These are phyloP conservation scores for Novumbra hubbsi DNA, from an alignment of 2,797 vertebrate species.

Conservation along the genomic window DNA sequence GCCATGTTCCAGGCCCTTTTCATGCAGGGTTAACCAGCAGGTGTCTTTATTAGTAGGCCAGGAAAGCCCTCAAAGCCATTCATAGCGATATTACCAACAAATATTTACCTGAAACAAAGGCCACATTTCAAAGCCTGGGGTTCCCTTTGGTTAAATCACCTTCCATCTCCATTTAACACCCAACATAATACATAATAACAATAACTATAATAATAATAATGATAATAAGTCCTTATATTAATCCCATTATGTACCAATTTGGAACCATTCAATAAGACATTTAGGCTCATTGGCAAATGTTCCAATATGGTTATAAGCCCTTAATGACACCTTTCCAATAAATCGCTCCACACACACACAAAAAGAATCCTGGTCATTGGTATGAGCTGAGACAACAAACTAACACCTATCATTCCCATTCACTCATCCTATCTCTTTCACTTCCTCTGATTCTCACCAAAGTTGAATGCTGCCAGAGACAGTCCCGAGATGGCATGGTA, in stretches of 20 bases:
- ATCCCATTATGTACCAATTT: too few relatives aligned
- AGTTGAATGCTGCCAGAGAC: conserved; percentile 94
- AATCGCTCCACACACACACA: not conserved
- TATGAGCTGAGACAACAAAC: not conserved
- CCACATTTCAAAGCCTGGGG: not conserved
- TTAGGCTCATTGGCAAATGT: not conserved
- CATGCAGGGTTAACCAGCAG: not conserved
- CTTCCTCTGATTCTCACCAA: conserved; percentile 78
- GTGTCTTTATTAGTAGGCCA: not conserved
- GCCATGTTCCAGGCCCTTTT: not conserved
- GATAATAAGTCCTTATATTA: too few relatives aligned
- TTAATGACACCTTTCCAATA: not conserved
- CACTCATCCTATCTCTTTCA: not conserved
- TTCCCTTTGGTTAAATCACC: too few relatives aligned
- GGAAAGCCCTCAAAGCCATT: not conserved
- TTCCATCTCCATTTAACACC: too few relatives aligned
- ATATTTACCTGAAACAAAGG: not conserved
- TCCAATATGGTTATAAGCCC: not conserved
- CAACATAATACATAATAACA: too few relatives aligned
- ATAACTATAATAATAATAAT: too few relatives aligned
- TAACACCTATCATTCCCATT: not conserved
- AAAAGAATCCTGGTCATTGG: not conserved
- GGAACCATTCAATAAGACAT: too few relatives aligned
- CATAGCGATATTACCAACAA: not conserved
- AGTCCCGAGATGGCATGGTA: conserved; percentile 89